phyloP scores from a whole-genome alignment of 2,888 invertebrate species.

The Ennomos erosarius region DNA sequence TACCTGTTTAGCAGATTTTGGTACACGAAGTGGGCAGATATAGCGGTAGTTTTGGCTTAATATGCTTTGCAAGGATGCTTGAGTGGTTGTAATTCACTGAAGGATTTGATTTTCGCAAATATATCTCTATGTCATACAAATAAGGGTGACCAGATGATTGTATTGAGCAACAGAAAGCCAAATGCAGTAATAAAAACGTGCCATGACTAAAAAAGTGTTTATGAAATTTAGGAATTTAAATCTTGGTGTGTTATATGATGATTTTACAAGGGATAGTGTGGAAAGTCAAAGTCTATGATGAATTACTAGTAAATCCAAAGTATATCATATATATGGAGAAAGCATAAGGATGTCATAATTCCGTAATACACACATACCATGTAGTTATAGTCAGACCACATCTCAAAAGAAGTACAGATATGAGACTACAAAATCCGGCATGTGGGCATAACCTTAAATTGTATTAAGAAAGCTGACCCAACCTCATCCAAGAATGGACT shows the following conservation, averaged over 20 bases:
- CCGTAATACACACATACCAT: conserved; percentile 15
- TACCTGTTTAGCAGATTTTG: conserved; percentile 39
- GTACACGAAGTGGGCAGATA: conserved; percentile 33
- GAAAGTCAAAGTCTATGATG: background rate
- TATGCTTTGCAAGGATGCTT: conserved; percentile 27
- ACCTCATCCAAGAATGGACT: conserved; percentile 66
- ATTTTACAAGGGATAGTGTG: no score
- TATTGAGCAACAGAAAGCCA: background rate
- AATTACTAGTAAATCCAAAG: no score
- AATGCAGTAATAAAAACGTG: no score
- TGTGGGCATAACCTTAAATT: conserved; percentile 40
- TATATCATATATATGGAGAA: conserved; percentile 23
- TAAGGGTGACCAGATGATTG: background rate
- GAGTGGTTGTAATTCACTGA: conserved; percentile 15
- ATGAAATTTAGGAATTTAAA: no score
- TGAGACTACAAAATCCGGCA: conserved; percentile 28
- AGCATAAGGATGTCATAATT: conserved; percentile 29
- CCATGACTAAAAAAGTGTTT: no score
- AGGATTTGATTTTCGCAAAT: conserved; percentile 15
- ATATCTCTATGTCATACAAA: conserved; percentile 10
- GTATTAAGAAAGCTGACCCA: conserved; percentile 67
- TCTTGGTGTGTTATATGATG: no score
- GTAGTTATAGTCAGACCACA: conserved; percentile 32
- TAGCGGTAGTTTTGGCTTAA: conserved; percentile 25
- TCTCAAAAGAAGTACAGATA: conserved; percentile 21